phyloP scores from a whole-genome alignment of 2,113 vertebrate genomes.

The Thamnophis sirtalis region DNA sequence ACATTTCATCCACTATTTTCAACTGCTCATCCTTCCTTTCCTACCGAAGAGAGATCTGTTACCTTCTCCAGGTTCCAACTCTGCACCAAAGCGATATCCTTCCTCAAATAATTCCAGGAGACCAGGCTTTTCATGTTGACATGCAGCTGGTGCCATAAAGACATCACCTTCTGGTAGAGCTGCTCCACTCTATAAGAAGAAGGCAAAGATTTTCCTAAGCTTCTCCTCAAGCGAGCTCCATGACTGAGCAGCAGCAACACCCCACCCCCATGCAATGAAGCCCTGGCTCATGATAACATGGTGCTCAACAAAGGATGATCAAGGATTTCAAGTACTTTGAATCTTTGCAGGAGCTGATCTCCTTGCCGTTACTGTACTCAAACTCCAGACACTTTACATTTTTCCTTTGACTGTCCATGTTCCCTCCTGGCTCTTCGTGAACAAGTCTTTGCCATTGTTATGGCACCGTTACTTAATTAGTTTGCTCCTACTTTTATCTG shows the following conservation, averaged over 20 bases:
- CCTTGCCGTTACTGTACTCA: not conserved
- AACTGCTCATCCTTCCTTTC: too few species aligned
- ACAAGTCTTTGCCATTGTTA: not conserved
- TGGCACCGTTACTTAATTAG: not conserved
- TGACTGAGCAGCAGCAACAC: not conserved
- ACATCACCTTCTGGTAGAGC: conserved; percentile 96
- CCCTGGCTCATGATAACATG: too few species aligned
- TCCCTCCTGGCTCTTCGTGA: not conserved
- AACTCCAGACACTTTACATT: not conserved
- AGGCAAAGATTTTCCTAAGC: not conserved
- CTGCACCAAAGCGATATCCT: conserved; percentile 82
- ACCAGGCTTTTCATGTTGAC: conserved; percentile 95
- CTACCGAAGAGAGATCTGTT: not conserved
- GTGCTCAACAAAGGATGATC: not conserved
- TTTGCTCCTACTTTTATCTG: not conserved
- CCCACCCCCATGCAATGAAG: too few species aligned
- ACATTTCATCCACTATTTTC: not conserved
- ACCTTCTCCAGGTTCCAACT: conserved; percentile 90
- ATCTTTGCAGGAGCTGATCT: not conserved
- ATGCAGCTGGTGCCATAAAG: conserved; percentile 95
- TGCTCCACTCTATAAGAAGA: conserved; percentile 81
- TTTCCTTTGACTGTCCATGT: not conserved
- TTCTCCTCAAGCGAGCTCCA: not conserved
- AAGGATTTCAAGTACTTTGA: not conserved
- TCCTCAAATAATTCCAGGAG: conserved; percentile 92